Percentiles rank a stretch among this genome's conserved stretches.
These are phyloP conservation scores for Conistra vaccinii DNA, from an alignment of 2,888 invertebrate genomes.

Conservation along the genomic window DNA sequence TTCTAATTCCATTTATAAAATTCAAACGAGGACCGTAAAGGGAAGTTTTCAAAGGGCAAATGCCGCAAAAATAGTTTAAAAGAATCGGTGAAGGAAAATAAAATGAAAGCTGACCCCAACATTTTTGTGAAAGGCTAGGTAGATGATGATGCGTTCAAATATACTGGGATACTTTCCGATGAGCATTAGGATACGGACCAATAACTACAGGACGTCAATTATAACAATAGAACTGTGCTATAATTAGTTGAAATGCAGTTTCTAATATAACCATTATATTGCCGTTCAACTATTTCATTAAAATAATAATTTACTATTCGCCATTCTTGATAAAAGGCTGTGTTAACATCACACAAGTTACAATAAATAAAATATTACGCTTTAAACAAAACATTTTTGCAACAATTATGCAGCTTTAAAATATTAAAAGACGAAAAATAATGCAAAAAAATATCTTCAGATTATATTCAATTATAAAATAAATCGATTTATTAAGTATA, in stretches of 20 bases:
- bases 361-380: conserved; percentile 5
- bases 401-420: conserved; percentile 43
- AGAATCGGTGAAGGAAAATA: neutral
- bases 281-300: conserved; percentile 3
- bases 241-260: conserved; percentile 19
- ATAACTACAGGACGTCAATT: conserved; percentile 85
- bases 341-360: conserved; percentile 25
- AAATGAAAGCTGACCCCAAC: neutral
- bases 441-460: conserved; percentile 5
- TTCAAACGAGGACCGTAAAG: neutral
- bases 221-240: conserved; percentile 73
- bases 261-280: neutral
- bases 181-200: conserved; percentile 79
- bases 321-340: conserved; percentile 9
- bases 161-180: conserved; percentile 60
- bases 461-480: conserved; percentile 25
- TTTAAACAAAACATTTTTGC: conserved; percentile 30
- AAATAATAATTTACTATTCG: conserved; percentile 3
- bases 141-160: neutral
- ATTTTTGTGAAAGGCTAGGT: neutral
- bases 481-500: neutral
- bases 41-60: neutral
- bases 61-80: neutral
- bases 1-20: neutral
- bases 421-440: conserved; percentile 39